Percentiles rank a stretch among this genome's conserved stretches.
Evolutionary conservation across 2,797 vertebrate species (phyloP).

Genomic region (Menidia menidia): DNA sequence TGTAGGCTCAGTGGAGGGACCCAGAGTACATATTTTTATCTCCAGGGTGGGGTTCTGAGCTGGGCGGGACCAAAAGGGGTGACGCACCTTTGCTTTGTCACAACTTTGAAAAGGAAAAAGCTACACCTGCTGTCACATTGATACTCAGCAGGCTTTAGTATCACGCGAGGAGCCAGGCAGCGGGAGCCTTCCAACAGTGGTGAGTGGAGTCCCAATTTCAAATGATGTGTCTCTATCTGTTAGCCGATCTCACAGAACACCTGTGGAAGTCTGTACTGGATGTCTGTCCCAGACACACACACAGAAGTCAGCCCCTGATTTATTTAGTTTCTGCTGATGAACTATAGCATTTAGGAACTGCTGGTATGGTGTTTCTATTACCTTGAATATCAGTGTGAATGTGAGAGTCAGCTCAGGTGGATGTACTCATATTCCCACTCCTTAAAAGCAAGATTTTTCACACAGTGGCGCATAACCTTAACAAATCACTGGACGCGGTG

Average conservation of each 20-base stretch:
- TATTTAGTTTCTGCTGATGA: background rate
- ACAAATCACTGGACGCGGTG: background rate
- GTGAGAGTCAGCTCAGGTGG: background rate
- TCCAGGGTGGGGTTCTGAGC: slow-evolving; percentile 45
- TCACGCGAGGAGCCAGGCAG: slow-evolving; percentile 18
- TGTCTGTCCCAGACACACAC: background rate
- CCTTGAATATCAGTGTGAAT: background rate
- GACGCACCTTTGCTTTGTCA: slow-evolving; percentile 61
- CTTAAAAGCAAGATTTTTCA: background rate
- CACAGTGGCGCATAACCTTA: fast-evolving
- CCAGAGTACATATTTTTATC: slow-evolving; percentile 49
- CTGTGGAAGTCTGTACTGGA: background rate
- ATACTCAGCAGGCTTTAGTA: slow-evolving; percentile 29
- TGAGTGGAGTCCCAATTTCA: slow-evolving; percentile 42
- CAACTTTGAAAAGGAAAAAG: slow-evolving; percentile 37
- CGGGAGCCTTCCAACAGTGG: slow-evolving; percentile 10
- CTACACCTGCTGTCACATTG: slow-evolving; percentile 35
- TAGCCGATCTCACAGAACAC: background rate
- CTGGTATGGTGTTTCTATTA: background rate
- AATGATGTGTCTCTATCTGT: background rate
- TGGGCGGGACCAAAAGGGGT: slow-evolving; percentile 47
- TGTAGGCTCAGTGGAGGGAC: background rate
- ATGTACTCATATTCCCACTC: slow-evolving; percentile 5
- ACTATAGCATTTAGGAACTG: background rate
- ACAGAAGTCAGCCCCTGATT: background rate